Evolutionary conservation across 2,888 invertebrate species (phyloP).

Genomic region (Camptogramma bilineatum): DNA sequence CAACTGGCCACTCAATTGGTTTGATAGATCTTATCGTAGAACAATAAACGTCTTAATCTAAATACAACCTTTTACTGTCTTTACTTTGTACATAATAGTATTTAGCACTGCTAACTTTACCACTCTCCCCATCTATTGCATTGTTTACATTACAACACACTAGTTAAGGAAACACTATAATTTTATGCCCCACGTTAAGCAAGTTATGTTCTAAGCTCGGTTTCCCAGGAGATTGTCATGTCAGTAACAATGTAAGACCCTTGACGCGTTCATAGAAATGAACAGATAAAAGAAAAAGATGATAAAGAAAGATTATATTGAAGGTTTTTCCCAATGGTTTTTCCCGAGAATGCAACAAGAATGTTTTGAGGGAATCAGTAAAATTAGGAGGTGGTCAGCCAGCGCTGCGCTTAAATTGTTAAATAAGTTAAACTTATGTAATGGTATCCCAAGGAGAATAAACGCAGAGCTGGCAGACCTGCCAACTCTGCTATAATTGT

Average conservation of each 20-base stretch:
- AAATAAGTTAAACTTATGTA: too few relatives aligned
- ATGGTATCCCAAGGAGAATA: too few relatives aligned
- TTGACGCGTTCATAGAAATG: not conserved
- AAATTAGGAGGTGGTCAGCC: too few relatives aligned
- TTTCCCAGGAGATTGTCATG: conserved; percentile 3
- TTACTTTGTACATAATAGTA: too few relatives aligned
- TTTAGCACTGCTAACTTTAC: conserved; percentile 7
- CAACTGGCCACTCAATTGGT: not conserved
- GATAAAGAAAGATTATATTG: too few relatives aligned
- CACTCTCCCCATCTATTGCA: conserved; percentile 25
- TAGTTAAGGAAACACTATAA: conserved; percentile 34
- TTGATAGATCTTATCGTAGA: not conserved
- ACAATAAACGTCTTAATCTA: conserved; percentile 10
- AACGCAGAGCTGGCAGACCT: too few relatives aligned
- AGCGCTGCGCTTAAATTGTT: too few relatives aligned
- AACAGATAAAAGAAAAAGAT: not conserved
- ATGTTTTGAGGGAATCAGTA: too few relatives aligned
- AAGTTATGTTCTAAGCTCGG: conserved; percentile 19
- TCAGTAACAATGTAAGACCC: not conserved
- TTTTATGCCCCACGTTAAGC: conserved; percentile 33
- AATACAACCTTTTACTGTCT: not conserved
- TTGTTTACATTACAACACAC: conserved; percentile 39
- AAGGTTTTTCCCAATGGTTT: too few relatives aligned
- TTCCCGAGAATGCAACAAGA: too few relatives aligned
- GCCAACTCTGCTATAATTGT: too few relatives aligned